Conservation (phyloP, 2,888 invertebrate genomes). For the Meteorus colon region DNA sequence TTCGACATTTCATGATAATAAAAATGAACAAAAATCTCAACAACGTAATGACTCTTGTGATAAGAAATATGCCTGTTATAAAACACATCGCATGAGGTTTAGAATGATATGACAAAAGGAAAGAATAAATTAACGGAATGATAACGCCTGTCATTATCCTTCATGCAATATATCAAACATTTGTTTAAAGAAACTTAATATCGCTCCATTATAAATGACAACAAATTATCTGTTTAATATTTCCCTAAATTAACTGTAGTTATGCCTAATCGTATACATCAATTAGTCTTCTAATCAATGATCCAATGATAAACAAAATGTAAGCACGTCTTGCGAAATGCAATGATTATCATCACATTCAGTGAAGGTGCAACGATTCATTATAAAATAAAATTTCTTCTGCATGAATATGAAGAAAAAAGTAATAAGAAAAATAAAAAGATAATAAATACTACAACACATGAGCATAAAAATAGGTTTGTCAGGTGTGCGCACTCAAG, state of each 20-base stretch:
- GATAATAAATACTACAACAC: neutral
- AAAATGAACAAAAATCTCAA: neutral
- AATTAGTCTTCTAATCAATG: neutral
- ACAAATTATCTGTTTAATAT: neutral
- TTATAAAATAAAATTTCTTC: neutral
- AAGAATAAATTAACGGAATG: neutral
- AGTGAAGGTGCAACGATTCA: neutral
- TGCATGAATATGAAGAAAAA: neutral
- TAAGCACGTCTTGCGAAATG: neutral
- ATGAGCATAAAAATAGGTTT: slow-evolving; percentile 40
- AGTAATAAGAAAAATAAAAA: slow-evolving; percentile 14
- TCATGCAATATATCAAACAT: neutral
- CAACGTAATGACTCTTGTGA: neutral
- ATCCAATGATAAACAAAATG: neutral
- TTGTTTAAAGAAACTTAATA: neutral
- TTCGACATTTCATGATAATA: neutral
- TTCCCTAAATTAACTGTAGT: neutral
- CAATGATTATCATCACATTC: neutral
- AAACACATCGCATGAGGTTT: neutral
- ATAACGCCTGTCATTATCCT: neutral
- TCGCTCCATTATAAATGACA: neutral
- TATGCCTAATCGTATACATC: neutral
- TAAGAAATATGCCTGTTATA: neutral
- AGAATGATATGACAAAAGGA: neutral
- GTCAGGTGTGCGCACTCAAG: slow-evolving; percentile 44